These are phyloP conservation scores for Acrobasis suavella DNA, from an alignment of 2,888 invertebrate species.

Conservation along the genomic window DNA sequence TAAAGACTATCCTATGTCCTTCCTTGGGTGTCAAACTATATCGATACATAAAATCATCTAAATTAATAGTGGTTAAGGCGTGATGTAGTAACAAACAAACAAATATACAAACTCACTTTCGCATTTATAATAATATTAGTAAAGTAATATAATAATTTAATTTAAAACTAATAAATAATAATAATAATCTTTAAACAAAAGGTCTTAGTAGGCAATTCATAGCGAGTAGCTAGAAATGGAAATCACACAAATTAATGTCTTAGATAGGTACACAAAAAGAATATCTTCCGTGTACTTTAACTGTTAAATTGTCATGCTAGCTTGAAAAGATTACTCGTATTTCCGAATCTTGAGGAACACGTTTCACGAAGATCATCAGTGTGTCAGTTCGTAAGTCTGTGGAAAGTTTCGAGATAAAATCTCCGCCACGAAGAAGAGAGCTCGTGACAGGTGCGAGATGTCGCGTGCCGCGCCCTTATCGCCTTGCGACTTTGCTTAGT, in stretches of 20 bases:
- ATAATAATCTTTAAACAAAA: too few species aligned
- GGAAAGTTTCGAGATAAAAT: constrained; percentile 63
- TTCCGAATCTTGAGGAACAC: constrained; percentile 40
- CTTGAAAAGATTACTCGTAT: constrained; percentile 37
- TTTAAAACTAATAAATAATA: too few species aligned
- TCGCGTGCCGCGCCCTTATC: constrained; percentile 48
- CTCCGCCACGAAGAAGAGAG: constrained; percentile 53
- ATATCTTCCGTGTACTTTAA: background rate
- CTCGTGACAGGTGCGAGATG: constrained; percentile 50
- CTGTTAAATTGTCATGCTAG: background rate
- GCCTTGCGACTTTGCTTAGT: constrained; percentile 45
- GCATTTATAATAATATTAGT: too few species aligned
- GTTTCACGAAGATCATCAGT: constrained; percentile 44
- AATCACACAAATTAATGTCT: background rate
- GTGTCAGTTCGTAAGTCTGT: constrained; percentile 53
- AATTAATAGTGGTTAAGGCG: too few species aligned
- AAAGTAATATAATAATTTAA: too few species aligned
- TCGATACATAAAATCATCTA: too few species aligned
- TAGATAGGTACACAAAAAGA: background rate
- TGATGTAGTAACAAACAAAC: too few species aligned
- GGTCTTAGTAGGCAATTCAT: too few species aligned
- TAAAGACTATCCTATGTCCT: too few species aligned
- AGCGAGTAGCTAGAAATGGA: too few species aligned
- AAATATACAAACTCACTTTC: too few species aligned
- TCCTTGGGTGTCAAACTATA: too few species aligned